Evolutionary conservation across 2,113 vertebrate genomes (phyloP), one percentile per base, ranked within the genome.

Genomic region (Bufo bufo): DNA sequence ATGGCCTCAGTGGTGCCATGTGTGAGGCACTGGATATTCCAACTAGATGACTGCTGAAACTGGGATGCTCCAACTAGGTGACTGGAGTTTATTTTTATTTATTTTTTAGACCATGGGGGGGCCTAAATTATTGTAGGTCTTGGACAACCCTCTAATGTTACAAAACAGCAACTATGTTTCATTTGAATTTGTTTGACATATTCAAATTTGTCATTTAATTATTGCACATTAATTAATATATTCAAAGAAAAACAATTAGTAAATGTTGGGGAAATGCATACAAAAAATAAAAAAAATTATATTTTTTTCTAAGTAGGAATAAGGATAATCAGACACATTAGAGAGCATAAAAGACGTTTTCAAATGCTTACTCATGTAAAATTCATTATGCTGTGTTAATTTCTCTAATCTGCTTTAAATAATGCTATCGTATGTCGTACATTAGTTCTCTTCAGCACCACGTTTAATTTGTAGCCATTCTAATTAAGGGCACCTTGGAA

Each of bases 401-500:
- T 23, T 52, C n/a, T 33, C 12, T 81, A 59, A 61, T 81, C 43
- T 81, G 56, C 78, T 61, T 85, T 74, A 58, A 85, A 85, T 85
- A 74, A 59, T 58, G 49, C 79, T 69, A 69, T 66, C 69, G 12
- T 87, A 19, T 80, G 49, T 80, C 23, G 14, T 79, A 47, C 47
- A 79, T n/a, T 87, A 52, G 23, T 69, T 63, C 33, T 50, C 58
- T 56, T 80, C 33, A 45, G 49, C 33, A 23, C 59, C 49, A 80
- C 45, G 11, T 77, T 79, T 86, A 63, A 84, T 84, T 63, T 83
- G 47, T 58, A 63, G 82, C 33, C 49, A 20, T 69, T 66, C 11
- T 89, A 84, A 89, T 89, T 89, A 84, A 89, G 74, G 87, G 87
- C 82, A 89, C 81, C 87, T 84, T 89, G 81, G 74, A 89, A 75